Conservation (phyloP, 2,113 vertebrate genomes). For the Haplochromis burtoni region DNA sequence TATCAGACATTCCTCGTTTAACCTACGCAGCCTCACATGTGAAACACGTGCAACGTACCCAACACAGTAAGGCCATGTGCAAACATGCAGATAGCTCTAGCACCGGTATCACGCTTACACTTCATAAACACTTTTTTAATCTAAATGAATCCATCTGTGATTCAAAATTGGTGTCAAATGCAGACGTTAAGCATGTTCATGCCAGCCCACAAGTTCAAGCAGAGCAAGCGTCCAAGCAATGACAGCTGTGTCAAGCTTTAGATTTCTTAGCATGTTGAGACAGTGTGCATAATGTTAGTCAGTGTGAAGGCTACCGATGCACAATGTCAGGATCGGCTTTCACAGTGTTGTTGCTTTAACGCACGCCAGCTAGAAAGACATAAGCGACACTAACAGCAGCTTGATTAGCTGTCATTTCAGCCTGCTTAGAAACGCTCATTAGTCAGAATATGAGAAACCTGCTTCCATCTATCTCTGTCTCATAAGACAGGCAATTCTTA, state of each 20-base stretch:
- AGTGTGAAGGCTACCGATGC: background rate
- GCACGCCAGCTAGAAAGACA: background rate
- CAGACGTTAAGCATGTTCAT: background rate
- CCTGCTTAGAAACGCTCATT: background rate
- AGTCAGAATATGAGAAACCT: background rate
- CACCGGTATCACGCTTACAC: background rate
- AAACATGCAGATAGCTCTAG: background rate
- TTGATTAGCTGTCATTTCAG: background rate
- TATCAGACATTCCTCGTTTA: background rate
- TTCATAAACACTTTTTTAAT: background rate
- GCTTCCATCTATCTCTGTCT: background rate
- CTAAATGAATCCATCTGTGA: background rate
- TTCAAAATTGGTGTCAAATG: background rate
- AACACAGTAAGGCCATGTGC: background rate
- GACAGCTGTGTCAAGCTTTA: background rate
- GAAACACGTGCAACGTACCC: conserved; percentile 7
- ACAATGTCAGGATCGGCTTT: background rate
- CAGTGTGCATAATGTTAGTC: background rate
- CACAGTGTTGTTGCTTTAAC: background rate
- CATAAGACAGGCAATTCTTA: background rate
- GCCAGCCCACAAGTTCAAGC: background rate
- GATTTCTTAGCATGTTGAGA: background rate
- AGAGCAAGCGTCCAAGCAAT: background rate
- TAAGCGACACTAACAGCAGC: background rate
- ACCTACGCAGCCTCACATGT: background rate